Base-by-base conservation (phyloP, 1,140 invertebrate genomes). In the Tigriopus japonicus region DNA sequence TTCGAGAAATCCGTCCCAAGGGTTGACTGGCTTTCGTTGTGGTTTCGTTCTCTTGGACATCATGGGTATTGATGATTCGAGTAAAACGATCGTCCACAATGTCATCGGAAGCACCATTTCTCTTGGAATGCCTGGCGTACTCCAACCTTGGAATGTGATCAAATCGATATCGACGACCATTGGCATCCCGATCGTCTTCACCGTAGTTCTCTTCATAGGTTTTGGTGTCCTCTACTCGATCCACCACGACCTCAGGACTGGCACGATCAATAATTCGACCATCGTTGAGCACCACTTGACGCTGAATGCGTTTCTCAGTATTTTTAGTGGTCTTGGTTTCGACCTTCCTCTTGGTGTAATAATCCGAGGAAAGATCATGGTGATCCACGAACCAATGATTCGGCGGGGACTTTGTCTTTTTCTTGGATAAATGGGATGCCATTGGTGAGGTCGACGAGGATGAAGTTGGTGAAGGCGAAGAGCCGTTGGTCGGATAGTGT, bases 201-300 rank as follows among this genome's bases (percentile, higher is more conserved):
- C 10, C 17, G 6, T 58, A 41, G 21, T 58, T 41, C 14, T 17
- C 17, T 58, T 58, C 55, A 13, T 58, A 17, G 1, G 55, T 58
- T 40, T 58, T 82, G 10, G 85, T 86, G 69, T 91, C 87, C 71
- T 90, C 86, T 28, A 84, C 83, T 45, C 84, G 88, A 62, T 86
- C 87, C 59, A 86, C 90, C 63, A 85, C 88, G 65, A 92, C 84
- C 67, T 87, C 80, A 0, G 87, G 87, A 1, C 87, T 87, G 0
- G 84, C 82, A 71, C 91, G 87, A 62, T 82, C 84, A 60, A 92
- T 81, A 1, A 92, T 83, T 67, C 85, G 83, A 41, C 87, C 87
- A 75, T 90, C 87, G 76, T 91, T 86, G 52, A 91, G 73, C 45
- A 89, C 78, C 21, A 91, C 77, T 69, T 90, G 85, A n/a, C 87